Base-by-base conservation (phyloP, 2,888 invertebrate genomes). In the Andricus quercusramuli region DNA sequence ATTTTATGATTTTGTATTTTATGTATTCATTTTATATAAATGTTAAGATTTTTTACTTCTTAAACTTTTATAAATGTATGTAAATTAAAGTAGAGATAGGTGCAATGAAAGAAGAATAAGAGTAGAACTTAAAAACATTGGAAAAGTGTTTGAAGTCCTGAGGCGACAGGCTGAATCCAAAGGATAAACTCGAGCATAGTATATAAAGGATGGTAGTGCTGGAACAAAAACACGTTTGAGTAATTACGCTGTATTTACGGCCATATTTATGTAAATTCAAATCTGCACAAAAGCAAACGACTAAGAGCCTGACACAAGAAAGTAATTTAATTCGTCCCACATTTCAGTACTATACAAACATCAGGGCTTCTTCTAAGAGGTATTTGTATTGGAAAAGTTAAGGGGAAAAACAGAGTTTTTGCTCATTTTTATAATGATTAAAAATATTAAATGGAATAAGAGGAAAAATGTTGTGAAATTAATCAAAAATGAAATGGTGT, bases 181-280 rank as follows among this genome's bases (percentile, higher is more conserved):
- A 29, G 29, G 25, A 29, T 29, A 70, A 51, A 22, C 70, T 68
- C 68, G 8, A 68, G 68, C 25, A 51, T 20, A 51, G 47, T 17
- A 68, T n/a, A 67, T 65, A 66, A 66, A 41, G 17, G 25, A 47
- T 47, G 25, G 44, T 17, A 68, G 44, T 47, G 47, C n/a, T 47
- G 68, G 47, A 15, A 25, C 25, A 29, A 29, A 70, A 70, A 20
- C 51, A 29, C 20, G 20, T 51, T 70, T 70, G 56, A 70, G 67
- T 47, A 47, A 41, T 68, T 32, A 47, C 56, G 51, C 51, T 29
- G 20, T 51, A 5, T 32, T 70, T 56, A 20, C 29, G 51, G 8
- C 51, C n/a, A 29, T 70, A 51, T 51, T 56, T 70, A 70, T 70
- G 51, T 9, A 70, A 70, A 70, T 70, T 70, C 47, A 20, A 70